These are phyloP conservation scores for Coccyzus lansbergi DNA, from an alignment of 2,797 vertebrate species.

Conservation along the genomic window DNA sequence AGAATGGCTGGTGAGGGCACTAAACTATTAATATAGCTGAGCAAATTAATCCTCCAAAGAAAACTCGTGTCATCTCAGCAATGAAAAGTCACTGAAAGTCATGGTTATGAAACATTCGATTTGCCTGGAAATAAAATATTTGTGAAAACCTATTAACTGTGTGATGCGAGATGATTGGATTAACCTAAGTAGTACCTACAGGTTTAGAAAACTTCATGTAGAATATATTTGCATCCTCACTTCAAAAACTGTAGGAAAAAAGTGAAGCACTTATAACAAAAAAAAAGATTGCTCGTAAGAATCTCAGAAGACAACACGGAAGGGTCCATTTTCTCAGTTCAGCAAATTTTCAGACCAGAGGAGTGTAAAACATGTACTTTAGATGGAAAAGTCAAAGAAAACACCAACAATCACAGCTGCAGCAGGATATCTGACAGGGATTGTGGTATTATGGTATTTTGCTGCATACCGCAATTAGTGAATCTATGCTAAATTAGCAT, in stretches of 20 bases:
- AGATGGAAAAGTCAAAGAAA: not conserved
- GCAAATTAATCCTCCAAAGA: slow-evolving; percentile 20
- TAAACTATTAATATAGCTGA: slow-evolving; percentile 45
- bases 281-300: not conserved
- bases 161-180: not conserved
- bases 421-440: not conserved
- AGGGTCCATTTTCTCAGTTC: not conserved
- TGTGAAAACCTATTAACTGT: not conserved
- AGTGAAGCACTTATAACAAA: not conserved
- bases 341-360: not conserved
- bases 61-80: not conserved
- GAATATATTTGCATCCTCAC: not conserved
- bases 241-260: not conserved
- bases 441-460: not conserved
- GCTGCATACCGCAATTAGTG: not conserved
- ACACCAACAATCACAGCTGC: not conserved
- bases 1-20: slow-evolving; percentile 43
- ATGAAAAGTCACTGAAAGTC: not conserved
- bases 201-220: not conserved
- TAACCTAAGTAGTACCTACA: not conserved
- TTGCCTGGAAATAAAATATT: not conserved
- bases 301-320: not conserved
- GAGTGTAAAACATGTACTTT: not conserved
- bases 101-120: not conserved
- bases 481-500: not conserved